Percentiles rank a stretch among this genome's conserved stretches.
Conservation (phyloP, 2,888 invertebrate genomes). For the Drosophila incognita region DNA sequence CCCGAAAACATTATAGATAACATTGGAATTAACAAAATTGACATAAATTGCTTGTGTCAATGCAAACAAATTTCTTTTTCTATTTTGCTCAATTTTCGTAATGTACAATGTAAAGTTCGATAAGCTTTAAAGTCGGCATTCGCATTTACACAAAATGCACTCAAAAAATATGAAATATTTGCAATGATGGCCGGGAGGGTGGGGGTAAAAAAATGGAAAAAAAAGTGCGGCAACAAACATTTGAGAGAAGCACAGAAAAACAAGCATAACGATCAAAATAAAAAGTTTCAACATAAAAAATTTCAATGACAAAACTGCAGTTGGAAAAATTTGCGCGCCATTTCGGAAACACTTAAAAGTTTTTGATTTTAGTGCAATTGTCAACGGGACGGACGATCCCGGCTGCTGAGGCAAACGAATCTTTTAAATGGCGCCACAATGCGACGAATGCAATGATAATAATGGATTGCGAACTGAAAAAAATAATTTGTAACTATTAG, state of each 20-base stretch:
- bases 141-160: constrained; percentile 26
- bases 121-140: constrained; percentile 23
- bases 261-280: constrained; percentile 52
- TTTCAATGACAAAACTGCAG: constrained; percentile 67
- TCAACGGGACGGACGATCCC: constrained; percentile 10
- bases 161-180: constrained; percentile 32
- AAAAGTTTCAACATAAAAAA: constrained; percentile 59
- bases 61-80: neutral
- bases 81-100: neutral
- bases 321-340: constrained; percentile 59
- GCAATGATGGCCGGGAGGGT: neutral
- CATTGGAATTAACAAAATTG: neutral
- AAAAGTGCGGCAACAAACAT: constrained; percentile 21
- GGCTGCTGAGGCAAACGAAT: neutral
- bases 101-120: neutral
- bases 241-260: constrained; percentile 34
- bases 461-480: constrained; percentile 18
- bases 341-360: constrained; percentile 69
- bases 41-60: neutral
- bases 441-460: constrained; percentile 30
- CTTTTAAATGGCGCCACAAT: constrained; percentile 44
- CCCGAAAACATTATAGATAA: neutral
- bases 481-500: constrained; percentile 3
- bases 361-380: constrained; percentile 44
- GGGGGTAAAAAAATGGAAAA: neutral